Evolutionary conservation across 2,888 invertebrate genomes (phyloP), one percentile per base, ranked within the genome.

Genomic region (Anoncus sp.): DNA sequence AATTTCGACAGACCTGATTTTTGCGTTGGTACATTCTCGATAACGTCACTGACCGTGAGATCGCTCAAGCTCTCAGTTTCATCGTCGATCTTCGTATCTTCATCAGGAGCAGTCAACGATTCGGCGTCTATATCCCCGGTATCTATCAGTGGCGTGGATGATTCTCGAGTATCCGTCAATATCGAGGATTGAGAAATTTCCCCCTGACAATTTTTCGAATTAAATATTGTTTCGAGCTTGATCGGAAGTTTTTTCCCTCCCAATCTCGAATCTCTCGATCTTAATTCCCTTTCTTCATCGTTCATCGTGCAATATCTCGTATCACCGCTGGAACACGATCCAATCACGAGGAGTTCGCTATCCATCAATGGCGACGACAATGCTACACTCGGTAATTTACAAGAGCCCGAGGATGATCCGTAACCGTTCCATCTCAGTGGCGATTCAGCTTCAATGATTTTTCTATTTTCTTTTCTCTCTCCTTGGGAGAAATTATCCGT

Each of bases 1-100:
- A 27, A 31, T 20, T 10, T 47, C 10, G 63, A 3, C 18, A 18
- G 10, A 9, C n/a, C 3, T n/a, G 12, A 3, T 16, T 49, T 70
- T 49, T 60, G 75, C 16, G 74, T 66, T 14, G 10, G 22, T 18
- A 47, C 20, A 14, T 75, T 67, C 20, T 88, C 89, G 60, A 88
- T 86, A 0, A 77, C 6, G 47, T 82, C 71, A 35, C 79, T 81
- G 1, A 60, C 27, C 38, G 82, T 76, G 20, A 57, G 70, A 2
- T 84, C 82, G n/a, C 73, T 79, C 14, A 85, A 84, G 38, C 66
- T 83, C 5, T 59, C 69, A 12, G 62, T 60, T 14, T 49, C 66
- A 1, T n/a, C 7, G 12, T 66, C 67, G 31, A 67, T 67, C 18
- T 67, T 57, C 12, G 22, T 38, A 9, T 78, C 55, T 2, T 78